Conservation (phyloP, 2,888 invertebrate species). For the Rhingia rostrata region DNA sequence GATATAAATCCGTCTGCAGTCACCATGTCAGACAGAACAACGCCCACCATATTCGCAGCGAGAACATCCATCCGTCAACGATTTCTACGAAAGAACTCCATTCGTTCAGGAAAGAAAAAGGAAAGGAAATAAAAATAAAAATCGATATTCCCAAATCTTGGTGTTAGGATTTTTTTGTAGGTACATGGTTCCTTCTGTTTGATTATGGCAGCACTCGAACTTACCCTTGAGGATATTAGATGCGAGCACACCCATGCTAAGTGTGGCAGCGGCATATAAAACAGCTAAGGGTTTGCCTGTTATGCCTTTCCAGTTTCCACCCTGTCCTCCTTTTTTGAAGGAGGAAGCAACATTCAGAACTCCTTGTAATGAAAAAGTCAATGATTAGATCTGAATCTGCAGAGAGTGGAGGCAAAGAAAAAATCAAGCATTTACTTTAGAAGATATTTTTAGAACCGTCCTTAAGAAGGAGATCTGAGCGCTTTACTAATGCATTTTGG, state of each 20-base stretch:
- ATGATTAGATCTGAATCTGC: constrained; percentile 25
- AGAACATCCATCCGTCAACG: constrained; percentile 13
- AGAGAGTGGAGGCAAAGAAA: background rate
- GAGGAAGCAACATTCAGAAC: constrained; percentile 23
- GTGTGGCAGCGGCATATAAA: background rate
- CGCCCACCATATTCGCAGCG: constrained; percentile 37
- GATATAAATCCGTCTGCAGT: constrained; percentile 27
- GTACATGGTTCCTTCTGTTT: background rate
- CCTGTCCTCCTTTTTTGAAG: constrained; percentile 2
- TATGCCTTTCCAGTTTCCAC: background rate
- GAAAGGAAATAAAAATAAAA: constrained; percentile 20
- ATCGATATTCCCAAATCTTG: constrained; percentile 46
- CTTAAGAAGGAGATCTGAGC: background rate
- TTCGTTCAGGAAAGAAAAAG: constrained; percentile 33
- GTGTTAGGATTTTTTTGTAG: constrained; percentile 1
- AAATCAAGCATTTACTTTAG: background rate
- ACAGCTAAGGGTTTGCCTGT: background rate
- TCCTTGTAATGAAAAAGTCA: constrained; percentile 23
- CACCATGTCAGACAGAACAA: constrained; percentile 37
- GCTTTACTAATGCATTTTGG: constrained; percentile 14
- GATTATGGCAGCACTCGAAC: constrained; percentile 21
- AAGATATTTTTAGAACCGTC: constrained; percentile 40
- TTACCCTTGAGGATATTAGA: constrained; percentile 30
- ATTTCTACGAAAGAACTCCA: constrained; percentile 25
- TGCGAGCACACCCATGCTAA: constrained; percentile 18